Conservation (phyloP, 2,888 invertebrate species). For the Drosophila heteroneura region DNA sequence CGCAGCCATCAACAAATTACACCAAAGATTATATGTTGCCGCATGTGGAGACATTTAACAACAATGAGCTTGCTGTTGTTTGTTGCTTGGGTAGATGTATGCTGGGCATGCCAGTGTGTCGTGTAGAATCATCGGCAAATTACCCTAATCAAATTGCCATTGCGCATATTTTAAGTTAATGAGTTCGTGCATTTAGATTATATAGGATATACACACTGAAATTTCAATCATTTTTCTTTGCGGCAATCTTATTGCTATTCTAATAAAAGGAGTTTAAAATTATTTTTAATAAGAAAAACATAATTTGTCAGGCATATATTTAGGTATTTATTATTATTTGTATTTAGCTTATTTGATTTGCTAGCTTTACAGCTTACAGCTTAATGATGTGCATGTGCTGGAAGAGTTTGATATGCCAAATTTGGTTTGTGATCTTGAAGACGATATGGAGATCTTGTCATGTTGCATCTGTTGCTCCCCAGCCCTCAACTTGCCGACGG, state of each 20-base stretch:
- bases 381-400: background rate
- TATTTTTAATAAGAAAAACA: background rate
- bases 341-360: background rate
- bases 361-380: background rate
- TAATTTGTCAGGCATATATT: background rate
- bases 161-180: slow-evolving; percentile 79
- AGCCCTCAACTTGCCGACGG: background rate
- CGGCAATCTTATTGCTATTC: background rate
- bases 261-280: background rate
- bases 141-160: slow-evolving; percentile 81
- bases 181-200: slow-evolving; percentile 74
- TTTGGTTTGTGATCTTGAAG: background rate
- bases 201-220: slow-evolving; percentile 47
- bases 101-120: slow-evolving; percentile 11
- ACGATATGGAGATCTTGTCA: background rate
- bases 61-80: slow-evolving; percentile 26
- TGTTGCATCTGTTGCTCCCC: background rate
- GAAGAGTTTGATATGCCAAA: background rate
- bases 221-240: slow-evolving; percentile 24
- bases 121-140: slow-evolving; percentile 74
- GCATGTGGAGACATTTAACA: slow-evolving; percentile 52
- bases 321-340: too few species aligned
- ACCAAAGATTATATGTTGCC: slow-evolving; percentile 57
- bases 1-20: slow-evolving; percentile 72
- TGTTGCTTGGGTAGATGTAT: background rate